Evolutionary conservation across 2,113 vertebrate species (phyloP).

Genomic region (Myrmophylax atrothorax): DNA sequence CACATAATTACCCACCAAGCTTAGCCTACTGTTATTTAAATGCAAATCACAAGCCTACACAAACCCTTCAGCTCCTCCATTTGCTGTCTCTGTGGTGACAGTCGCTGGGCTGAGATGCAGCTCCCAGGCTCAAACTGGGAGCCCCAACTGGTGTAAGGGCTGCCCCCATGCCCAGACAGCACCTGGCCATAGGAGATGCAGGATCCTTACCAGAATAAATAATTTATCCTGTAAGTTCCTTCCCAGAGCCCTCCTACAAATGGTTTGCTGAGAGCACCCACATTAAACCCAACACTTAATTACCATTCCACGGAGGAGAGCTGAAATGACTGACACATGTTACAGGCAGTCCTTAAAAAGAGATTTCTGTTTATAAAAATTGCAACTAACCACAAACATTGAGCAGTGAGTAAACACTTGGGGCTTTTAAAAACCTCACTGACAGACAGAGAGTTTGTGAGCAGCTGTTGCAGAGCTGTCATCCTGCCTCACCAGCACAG

Average conservation of each 20-base stretch:
- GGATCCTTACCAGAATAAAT: neutral
- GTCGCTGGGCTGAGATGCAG: neutral
- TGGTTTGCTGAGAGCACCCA: neutral
- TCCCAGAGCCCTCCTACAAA: neutral
- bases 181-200: neutral
- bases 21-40: neutral
- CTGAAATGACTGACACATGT: neutral
- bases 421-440: neutral
- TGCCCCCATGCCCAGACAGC: neutral
- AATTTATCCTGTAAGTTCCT: neutral
- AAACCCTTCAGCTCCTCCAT: neutral
- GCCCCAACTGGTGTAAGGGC: neutral
- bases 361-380: constrained; percentile 17
- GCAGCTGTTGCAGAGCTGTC: neutral
- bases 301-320: neutral
- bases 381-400: neutral
- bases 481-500: neutral
- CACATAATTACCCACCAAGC: neutral
- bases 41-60: neutral
- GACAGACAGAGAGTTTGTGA: neutral
- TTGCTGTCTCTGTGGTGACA: neutral
- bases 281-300: neutral
- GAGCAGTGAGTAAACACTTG: neutral
- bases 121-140: neutral
- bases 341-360: neutral